Percentiles rank a stretch among this genome's conserved stretches.
Conservation (phyloP, 2,888 invertebrate genomes). For the Scaptomyza cyrtandrae region DNA sequence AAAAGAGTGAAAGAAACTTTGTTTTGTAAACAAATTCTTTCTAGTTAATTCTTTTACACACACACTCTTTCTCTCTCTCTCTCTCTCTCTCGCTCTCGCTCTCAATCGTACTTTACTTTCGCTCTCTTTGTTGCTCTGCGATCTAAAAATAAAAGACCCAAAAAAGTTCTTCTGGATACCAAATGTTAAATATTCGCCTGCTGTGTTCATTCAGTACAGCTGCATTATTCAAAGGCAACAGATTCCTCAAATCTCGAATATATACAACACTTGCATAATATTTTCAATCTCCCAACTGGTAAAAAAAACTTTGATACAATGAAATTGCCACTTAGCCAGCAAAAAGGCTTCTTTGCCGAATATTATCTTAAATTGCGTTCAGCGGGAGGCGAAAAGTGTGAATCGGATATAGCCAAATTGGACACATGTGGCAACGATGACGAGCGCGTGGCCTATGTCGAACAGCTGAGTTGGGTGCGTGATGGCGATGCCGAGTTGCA, state of each 20-base stretch:
- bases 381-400: conserved; percentile 83
- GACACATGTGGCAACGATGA: conserved; percentile 87
- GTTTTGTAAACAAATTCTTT: conserved; percentile 71
- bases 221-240: conserved; percentile 58
- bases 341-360: conserved; percentile 87
- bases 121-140: conserved; percentile 17
- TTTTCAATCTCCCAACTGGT: conserved; percentile 9
- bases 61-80: not conserved
- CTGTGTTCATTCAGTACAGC: conserved; percentile 58
- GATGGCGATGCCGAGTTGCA: conserved; percentile 85
- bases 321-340: conserved; percentile 78
- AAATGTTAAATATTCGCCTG: conserved; percentile 51
- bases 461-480: conserved; percentile 85
- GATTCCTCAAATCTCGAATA: conserved; percentile 18
- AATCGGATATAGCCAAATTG: conserved; percentile 88
- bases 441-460: conserved; percentile 88
- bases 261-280: conserved; percentile 66
- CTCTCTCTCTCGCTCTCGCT: not conserved
- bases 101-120: too few species aligned
- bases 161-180: conserved; percentile 55
- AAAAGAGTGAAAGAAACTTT: conserved; percentile 26
- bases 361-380: conserved; percentile 87
- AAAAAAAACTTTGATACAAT: too few species aligned
- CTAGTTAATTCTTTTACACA: not conserved
- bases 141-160: conserved; percentile 70